Evolutionary conservation across 2,888 invertebrate species (phyloP).

Genomic region (Lobophora halterata): DNA sequence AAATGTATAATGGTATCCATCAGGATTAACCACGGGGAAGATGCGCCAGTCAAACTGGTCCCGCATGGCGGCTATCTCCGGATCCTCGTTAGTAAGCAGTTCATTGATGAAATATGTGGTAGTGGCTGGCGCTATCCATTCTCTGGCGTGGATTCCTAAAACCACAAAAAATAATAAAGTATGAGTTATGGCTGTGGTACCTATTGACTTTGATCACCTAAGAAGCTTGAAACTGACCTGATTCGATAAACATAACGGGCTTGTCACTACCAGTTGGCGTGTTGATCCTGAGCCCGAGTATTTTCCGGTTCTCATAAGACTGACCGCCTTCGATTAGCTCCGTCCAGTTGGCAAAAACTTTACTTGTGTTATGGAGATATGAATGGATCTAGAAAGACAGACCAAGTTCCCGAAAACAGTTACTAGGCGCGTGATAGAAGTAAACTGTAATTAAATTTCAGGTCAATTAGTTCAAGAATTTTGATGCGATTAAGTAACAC

Average conservation of each 20-base stretch:
- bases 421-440: too few species aligned
- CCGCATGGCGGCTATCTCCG: conserved; percentile 66
- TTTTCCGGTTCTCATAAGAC: conserved; percentile 81
- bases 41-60: conserved; percentile 86
- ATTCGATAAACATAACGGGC: conserved; percentile 82
- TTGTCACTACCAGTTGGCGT: conserved; percentile 55
- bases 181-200: too few species aligned
- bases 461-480: too few species aligned
- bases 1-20: conserved; percentile 88
- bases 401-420: too few species aligned
- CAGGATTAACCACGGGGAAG: conserved; percentile 88
- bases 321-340: conserved; percentile 76
- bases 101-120: conserved; percentile 83
- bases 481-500: too few species aligned
- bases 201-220: too few species aligned
- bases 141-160: conserved; percentile 86
- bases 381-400: conserved; percentile 72
- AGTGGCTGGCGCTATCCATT: conserved; percentile 87
- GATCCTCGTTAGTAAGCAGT: conserved; percentile 78
- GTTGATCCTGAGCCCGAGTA: conserved; percentile 79
- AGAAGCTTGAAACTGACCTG: too few species aligned
- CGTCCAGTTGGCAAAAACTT: conserved; percentile 64
- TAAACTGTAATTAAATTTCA: too few species aligned
- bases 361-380: conserved; percentile 73
- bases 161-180: too few species aligned